These are phyloP conservation scores for Schmidtea mediterranea DNA, from an alignment of 1,140 invertebrate species.

Conservation along the genomic window DNA sequence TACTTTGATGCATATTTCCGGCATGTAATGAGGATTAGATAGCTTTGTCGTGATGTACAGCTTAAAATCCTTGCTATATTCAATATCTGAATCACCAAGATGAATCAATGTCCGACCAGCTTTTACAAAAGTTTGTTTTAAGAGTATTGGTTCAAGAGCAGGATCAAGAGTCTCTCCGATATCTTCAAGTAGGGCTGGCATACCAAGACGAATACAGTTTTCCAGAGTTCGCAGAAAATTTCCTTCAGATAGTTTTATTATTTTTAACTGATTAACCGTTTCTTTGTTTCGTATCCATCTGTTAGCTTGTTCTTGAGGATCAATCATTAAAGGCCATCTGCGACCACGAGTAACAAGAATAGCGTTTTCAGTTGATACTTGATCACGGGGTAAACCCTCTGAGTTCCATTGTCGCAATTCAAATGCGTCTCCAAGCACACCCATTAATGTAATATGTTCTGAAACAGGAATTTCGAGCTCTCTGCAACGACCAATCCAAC, in stretches of 20 bases:
- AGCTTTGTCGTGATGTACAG: conserved; percentile 29
- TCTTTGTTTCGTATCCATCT: conserved; percentile 59
- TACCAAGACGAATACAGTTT: conserved; percentile 25
- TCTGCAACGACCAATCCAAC: conserved; percentile 13
- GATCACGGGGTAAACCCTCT: conserved; percentile 48
- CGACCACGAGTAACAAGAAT: conserved; percentile 48
- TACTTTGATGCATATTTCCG: conserved; percentile 27
- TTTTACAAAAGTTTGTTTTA: conserved; percentile 26
- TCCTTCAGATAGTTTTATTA: conserved; percentile 38
- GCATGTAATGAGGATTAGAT: conserved; percentile 26
- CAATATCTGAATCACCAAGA: conserved; percentile 25
- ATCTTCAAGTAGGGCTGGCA: conserved; percentile 26
- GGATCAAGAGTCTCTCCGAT: conserved; percentile 25
- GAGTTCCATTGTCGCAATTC: conserved; percentile 56
- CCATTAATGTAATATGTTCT: conserved; percentile 34
- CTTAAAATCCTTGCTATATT: conserved; percentile 37
- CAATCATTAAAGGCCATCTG: conserved; percentile 60
- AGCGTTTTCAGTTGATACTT: conserved; percentile 56
- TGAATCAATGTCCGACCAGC: conserved; percentile 23
- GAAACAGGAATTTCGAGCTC: conserved; percentile 24
- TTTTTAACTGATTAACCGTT: conserved; percentile 38
- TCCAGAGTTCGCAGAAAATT: conserved; percentile 32
- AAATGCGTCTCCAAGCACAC: conserved; percentile 49
- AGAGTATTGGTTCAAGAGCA: conserved; percentile 24
- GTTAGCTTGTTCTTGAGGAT: conserved; percentile 66